Evolutionary conservation across 1,140 invertebrate genomes (phyloP).

Genomic region (Homalodisca vitripennis): DNA sequence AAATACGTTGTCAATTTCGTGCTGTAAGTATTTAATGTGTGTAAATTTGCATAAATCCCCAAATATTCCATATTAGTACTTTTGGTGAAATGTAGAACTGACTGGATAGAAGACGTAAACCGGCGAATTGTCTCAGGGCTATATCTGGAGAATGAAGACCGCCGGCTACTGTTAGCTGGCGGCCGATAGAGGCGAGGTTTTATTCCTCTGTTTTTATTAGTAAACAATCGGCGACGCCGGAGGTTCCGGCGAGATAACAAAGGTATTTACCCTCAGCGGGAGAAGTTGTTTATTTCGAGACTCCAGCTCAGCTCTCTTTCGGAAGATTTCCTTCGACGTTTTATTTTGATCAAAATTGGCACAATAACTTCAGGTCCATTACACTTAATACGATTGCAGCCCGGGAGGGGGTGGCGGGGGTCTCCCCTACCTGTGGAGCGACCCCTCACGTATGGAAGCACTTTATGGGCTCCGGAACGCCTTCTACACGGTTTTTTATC

Average conservation of each 20-base stretch:
- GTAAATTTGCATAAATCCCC: too few species aligned
- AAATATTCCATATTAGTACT: too few species aligned
- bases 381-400: constrained; percentile 30
- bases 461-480: background rate
- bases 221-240: background rate
- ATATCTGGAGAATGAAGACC: too few species aligned
- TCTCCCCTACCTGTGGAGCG: constrained; percentile 12
- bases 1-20: too few species aligned
- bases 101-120: too few species aligned
- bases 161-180: background rate
- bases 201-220: constrained; percentile 14
- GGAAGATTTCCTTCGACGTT: constrained; percentile 32
- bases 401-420: constrained; percentile 1
- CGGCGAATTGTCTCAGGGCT: too few species aligned
- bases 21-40: too few species aligned
- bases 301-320: background rate
- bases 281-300: constrained; percentile 27
- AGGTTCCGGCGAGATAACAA: constrained; percentile 18
- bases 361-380: constrained; percentile 34
- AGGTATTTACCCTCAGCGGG: constrained; percentile 31
- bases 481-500: constrained; percentile 17
- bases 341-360: constrained; percentile 36
- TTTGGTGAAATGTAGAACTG: too few species aligned
- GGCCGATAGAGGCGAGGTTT: background rate
- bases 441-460: background rate